These are phyloP conservation scores for Neodiprion virginianus DNA, from an alignment of 1,140 invertebrate genomes.

Conservation along the genomic window DNA sequence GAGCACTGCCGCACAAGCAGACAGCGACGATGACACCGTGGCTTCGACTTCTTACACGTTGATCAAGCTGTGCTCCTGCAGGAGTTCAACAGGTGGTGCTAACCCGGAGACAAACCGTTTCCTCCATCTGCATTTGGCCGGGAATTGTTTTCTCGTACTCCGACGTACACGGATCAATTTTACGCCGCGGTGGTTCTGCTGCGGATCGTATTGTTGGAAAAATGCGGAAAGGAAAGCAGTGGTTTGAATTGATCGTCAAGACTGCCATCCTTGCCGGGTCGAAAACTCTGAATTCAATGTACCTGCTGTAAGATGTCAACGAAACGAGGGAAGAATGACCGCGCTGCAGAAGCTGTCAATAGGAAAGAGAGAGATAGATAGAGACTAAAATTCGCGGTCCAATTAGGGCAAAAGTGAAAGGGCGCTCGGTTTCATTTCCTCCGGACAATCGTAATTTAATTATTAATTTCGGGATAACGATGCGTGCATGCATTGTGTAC, in stretches of 20 bases:
- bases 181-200: too few species aligned
- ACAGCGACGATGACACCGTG: not conserved
- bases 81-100: not conserved
- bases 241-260: too few species aligned
- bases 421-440: not conserved
- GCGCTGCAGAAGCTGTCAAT: too few species aligned
- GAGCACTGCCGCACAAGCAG: not conserved
- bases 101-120: not conserved
- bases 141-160: not conserved
- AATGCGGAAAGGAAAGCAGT: too few species aligned
- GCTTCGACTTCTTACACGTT: not conserved
- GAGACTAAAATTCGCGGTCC: not conserved
- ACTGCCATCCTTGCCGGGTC: too few species aligned
- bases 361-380: too few species aligned
- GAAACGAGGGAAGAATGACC: too few species aligned
- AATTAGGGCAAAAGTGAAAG: conserved; percentile 5
- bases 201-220: too few species aligned
- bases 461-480: not conserved
- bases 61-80: not conserved
- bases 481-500: not conserved
- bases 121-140: not conserved
- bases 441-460: not conserved
- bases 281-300: too few species aligned
- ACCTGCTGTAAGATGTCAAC: too few species aligned
- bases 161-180: too few species aligned